Evolutionary conservation across 2,888 invertebrate genomes (phyloP), one percentile per base, ranked within the genome.

Genomic region (Macrosiphum euphorbiae): DNA sequence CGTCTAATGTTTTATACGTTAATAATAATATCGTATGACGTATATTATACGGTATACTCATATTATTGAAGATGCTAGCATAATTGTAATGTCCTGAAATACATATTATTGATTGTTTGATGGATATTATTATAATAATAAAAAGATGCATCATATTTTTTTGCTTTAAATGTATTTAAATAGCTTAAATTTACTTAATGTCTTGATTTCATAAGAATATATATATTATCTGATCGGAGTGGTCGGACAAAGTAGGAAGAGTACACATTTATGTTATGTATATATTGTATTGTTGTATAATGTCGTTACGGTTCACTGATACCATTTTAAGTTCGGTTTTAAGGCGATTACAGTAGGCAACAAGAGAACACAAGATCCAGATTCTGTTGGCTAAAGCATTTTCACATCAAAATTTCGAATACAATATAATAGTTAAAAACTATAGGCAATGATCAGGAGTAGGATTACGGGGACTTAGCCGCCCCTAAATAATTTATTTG

Each of bases 311-410:
- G 67, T 90, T 90, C 67, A 50, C 28, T 67, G 61, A 58, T 88
- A 41, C 44, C 35, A 11, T 88, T 88, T 47, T 35, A 78, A 26
- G 26, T 52, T 90, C 4, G 11, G 35, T n/a, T 85, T 58, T 44
- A 44, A 85, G 91, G 91, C 55, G 91, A 85, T 58, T 58, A 44
- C 8, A 85, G 55, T 91, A 91, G 91, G 85, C 91, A 85, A 91
- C 50, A 85, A n/a, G 44, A 58, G 28, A 85, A 41, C 90, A 50
- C 35, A 3, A n/a, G 47, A 67, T 67, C 16, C 24, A 67, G n/a
- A 67, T n/a, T 67, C n/a, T 5, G 16, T 67, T 35, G 7, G 16
- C n/a, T 16, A 67, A 67, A n/a, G 67, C 67, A 67, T 67, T n/a
- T 67, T 67, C 1, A 35, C 67, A 26, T 78, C 13, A 35, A 90